Percentiles rank a stretch among this genome's conserved stretches.
phyloP scores from a whole-genome alignment of 2,113 vertebrate species.

The Ivindomyrus marchei region DNA sequence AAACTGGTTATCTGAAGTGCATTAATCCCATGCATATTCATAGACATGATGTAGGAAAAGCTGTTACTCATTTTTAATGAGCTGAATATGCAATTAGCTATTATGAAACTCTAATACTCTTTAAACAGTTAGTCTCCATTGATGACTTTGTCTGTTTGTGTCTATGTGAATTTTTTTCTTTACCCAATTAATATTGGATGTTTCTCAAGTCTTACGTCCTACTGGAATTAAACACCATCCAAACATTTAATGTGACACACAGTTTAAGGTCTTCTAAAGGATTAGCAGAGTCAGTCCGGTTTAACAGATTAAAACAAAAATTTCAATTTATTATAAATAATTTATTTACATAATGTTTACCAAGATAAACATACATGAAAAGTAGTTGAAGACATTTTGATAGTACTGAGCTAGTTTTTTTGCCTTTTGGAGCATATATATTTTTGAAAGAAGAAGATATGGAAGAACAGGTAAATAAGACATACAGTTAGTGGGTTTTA shows the following conservation, averaged over 20 bases:
- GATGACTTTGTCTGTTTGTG: not conserved
- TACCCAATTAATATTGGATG: not conserved
- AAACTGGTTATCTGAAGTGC: not conserved
- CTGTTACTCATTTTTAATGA: not conserved
- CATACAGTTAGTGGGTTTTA: not conserved
- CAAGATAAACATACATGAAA: not conserved
- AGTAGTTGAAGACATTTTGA: not conserved
- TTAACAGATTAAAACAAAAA: not conserved
- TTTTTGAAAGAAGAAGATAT: not conserved
- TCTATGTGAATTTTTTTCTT: not conserved
- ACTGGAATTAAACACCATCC: constrained; percentile 3
- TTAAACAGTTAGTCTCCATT: not conserved
- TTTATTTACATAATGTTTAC: not conserved
- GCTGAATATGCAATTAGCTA: not conserved
- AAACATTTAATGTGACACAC: not conserved
- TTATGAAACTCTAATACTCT: not conserved
- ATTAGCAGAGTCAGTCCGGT: not conserved
- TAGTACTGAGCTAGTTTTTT: not conserved
- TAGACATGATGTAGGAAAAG: not conserved
- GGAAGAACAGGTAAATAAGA: not conserved
- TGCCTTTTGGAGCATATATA: not conserved
- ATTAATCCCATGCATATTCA: constrained; percentile 4
- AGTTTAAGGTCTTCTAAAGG: not conserved
- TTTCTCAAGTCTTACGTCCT: not conserved
- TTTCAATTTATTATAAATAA: not conserved